These are phyloP conservation scores for Ctenicera cuprea DNA, from an alignment of 2,888 invertebrate species.

Conservation along the genomic window DNA sequence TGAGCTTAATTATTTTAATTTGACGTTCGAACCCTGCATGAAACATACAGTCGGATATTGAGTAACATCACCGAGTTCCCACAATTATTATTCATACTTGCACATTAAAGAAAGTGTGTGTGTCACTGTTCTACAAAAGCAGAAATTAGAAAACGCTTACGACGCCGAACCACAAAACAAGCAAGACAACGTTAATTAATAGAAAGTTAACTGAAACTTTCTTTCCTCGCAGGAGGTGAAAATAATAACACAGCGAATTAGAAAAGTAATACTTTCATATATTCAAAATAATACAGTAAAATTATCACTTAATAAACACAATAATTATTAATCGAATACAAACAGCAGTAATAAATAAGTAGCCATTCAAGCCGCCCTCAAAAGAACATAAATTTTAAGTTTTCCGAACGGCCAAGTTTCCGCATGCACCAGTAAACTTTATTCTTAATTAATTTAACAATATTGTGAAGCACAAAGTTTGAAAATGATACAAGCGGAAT, in stretches of 20 bases:
- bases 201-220: slow-evolving; percentile 36
- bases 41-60: not conserved
- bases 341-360: slow-evolving; percentile 37
- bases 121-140: slow-evolving; percentile 11
- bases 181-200: slow-evolving; percentile 15
- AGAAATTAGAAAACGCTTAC: slow-evolving; percentile 19
- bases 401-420: slow-evolving; percentile 49
- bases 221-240: slow-evolving; percentile 22
- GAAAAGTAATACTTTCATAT: slow-evolving; percentile 44
- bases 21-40: not conserved
- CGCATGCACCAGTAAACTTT: slow-evolving; percentile 64
- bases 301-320: slow-evolving; percentile 34
- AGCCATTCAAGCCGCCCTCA: slow-evolving; percentile 18
- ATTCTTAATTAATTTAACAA: slow-evolving; percentile 46
- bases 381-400: not conserved
- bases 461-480: slow-evolving; percentile 55
- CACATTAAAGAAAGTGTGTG: slow-evolving; percentile 14
- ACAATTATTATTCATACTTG: slow-evolving; percentile 9
- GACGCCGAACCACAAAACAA: not conserved
- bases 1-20: no score
- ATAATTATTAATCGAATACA: slow-evolving; percentile 12
- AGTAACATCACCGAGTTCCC: slow-evolving; percentile 1
- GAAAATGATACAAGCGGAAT: slow-evolving; percentile 62
- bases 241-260: slow-evolving; percentile 29
- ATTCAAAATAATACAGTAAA: slow-evolving; percentile 42